Evolutionary conservation across 2,888 invertebrate genomes (phyloP).

Genomic region (Melolontha melolontha): DNA sequence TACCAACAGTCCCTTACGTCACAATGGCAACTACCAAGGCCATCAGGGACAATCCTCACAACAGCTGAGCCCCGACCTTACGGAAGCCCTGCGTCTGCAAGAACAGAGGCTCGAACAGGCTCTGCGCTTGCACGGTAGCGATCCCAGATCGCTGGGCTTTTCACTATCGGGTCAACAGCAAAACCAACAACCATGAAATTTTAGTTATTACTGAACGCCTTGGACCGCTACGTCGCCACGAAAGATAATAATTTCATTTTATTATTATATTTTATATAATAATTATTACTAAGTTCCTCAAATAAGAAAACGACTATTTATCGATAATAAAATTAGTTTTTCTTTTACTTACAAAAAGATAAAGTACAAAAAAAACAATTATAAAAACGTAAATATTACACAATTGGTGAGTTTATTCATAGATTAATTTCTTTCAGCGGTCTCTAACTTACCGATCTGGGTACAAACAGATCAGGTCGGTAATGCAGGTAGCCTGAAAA

Average conservation of each 20-base stretch:
- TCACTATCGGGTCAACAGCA: slow-evolving; percentile 69
- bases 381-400: neutral
- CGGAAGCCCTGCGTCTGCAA: slow-evolving; percentile 76
- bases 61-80: slow-evolving; percentile 75
- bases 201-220: slow-evolving; percentile 81
- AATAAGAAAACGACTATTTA: neutral
- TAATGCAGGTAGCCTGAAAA: slow-evolving; percentile 10
- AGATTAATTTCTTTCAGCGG: neutral
- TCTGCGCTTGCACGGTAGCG: slow-evolving; percentile 80
- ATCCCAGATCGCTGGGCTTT: slow-evolving; percentile 84
- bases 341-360: no score
- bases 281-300: slow-evolving; percentile 1
- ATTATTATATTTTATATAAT: neutral
- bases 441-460: slow-evolving; percentile 25
- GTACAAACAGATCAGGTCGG: slow-evolving; percentile 1
- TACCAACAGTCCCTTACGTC: slow-evolving; percentile 62
- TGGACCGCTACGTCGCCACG: slow-evolving; percentile 3
- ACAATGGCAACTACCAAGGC: slow-evolving; percentile 63
- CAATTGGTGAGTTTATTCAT: slow-evolving; percentile 2
- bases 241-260: neutral
- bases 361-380: slow-evolving; percentile 16
- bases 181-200: slow-evolving; percentile 80
- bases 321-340: no score
- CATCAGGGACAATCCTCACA: slow-evolving; percentile 62
- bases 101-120: slow-evolving; percentile 88